Percentiles rank a stretch among this genome's conserved stretches.
phyloP scores from a whole-genome alignment of 1,140 invertebrate genomes.

The Neodiprion pinetum region DNA sequence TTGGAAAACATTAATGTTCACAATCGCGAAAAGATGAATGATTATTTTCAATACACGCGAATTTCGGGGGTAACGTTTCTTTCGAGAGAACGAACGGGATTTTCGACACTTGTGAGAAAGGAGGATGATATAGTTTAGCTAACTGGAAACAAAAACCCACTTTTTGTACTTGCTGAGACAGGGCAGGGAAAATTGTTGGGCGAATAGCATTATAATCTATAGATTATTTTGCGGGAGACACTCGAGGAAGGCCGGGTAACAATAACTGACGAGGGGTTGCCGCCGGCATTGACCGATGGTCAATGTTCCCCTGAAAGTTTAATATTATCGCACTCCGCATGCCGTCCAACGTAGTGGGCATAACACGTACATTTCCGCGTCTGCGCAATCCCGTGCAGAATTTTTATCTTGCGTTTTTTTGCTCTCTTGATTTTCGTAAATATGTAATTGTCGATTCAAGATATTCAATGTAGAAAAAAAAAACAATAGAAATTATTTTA shows the following conservation, averaged over 20 bases:
- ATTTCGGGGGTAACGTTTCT: neutral
- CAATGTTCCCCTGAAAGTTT: slow-evolving; percentile 49
- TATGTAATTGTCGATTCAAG: too few relatives aligned
- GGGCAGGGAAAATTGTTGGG: slow-evolving; percentile 55
- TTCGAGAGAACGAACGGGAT: neutral
- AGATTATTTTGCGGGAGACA: neutral
- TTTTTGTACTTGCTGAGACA: slow-evolving; percentile 58
- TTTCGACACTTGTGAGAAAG: neutral
- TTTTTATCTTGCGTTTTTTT: slow-evolving; percentile 1
- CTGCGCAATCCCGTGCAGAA: slow-evolving; percentile 28
- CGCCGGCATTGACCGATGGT: slow-evolving; percentile 57
- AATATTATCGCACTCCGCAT: slow-evolving; percentile 16
- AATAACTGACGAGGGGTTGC: slow-evolving; percentile 22
- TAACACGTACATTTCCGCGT: neutral
- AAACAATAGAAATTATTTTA: neutral
- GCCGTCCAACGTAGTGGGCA: too few relatives aligned
- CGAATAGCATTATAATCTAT: slow-evolving; percentile 51
- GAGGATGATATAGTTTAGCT: slow-evolving; percentile 8
- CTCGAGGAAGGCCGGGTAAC: neutral
- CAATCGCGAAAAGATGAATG: neutral
- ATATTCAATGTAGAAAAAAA: too few relatives aligned
- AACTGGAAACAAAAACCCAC: slow-evolving; percentile 38
- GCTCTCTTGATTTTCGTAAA: neutral
- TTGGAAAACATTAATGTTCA: neutral
- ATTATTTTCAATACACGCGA: slow-evolving; percentile 2